A percentile compares a stretch with the other conserved stretches of the same genome.
Conservation (phyloP, 1,140 invertebrate species). For the Triops longicaudatus region DNA sequence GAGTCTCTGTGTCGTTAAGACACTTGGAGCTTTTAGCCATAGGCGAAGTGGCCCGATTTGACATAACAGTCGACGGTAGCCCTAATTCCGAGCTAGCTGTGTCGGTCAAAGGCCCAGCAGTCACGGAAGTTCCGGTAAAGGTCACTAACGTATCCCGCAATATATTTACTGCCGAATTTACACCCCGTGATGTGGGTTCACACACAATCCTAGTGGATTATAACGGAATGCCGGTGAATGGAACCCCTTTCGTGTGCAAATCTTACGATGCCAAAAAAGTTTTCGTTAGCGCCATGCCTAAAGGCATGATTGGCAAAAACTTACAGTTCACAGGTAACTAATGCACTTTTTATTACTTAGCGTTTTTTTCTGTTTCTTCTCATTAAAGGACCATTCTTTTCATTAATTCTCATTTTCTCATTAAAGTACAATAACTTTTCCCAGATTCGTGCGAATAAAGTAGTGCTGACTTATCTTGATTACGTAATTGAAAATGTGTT, state of each 20-base stretch:
- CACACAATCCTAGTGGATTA: slow-evolving; percentile 84
- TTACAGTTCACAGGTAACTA: slow-evolving; percentile 70
- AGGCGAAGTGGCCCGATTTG: slow-evolving; percentile 74
- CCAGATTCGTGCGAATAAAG: no score
- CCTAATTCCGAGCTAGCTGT: slow-evolving; percentile 75
- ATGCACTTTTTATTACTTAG: neutral
- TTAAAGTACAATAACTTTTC: no score
- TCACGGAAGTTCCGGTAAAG: slow-evolving; percentile 69
- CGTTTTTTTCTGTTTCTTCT: no score
- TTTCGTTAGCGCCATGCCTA: slow-evolving; percentile 70
- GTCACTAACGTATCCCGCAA: slow-evolving; percentile 78
- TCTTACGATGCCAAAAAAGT: slow-evolving; percentile 86
- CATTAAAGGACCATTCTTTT: no score
- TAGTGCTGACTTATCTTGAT: neutral
- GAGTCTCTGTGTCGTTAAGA: slow-evolving; percentile 64
- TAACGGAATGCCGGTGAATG: slow-evolving; percentile 78
- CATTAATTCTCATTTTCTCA: no score
- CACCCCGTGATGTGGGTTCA: slow-evolving; percentile 76
- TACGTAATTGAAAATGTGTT: neutral
- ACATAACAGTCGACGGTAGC: slow-evolving; percentile 77
- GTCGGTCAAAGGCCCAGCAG: slow-evolving; percentile 58
- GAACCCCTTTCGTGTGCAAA: slow-evolving; percentile 85
- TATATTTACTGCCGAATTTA: slow-evolving; percentile 83
- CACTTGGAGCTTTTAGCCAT: slow-evolving; percentile 81
- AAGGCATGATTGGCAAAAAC: slow-evolving; percentile 66